These are phyloP conservation scores for Agrochola lota DNA, from an alignment of 2,888 invertebrate species.

Conservation along the genomic window DNA sequence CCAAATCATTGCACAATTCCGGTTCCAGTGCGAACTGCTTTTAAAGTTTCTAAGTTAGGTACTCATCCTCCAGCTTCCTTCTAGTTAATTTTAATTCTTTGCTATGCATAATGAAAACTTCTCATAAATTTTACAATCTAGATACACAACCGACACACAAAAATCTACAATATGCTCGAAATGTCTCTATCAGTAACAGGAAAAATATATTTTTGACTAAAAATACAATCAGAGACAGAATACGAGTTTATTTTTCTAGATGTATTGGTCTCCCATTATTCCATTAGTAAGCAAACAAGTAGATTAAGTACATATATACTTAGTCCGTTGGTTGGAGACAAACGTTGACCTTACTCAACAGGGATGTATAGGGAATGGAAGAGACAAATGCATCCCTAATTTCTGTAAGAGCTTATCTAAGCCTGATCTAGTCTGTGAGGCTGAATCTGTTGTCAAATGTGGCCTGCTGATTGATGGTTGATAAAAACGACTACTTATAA, in stretches of 20 bases:
- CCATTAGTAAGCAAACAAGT: conserved; percentile 39
- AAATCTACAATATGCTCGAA: not conserved
- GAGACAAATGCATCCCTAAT: not conserved
- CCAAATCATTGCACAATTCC: too few relatives aligned
- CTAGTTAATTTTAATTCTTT: too few relatives aligned
- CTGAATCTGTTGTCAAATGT: too few relatives aligned
- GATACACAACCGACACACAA: not conserved
- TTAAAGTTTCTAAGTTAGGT: too few relatives aligned
- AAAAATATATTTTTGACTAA: not conserved
- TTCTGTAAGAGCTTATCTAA: not conserved
- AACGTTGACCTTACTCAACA: conserved; percentile 45
- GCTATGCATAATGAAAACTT: too few relatives aligned
- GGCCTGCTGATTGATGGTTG: not conserved
- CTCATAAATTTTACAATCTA: too few relatives aligned
- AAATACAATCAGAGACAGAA: conserved; percentile 3
- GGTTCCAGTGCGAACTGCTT: too few relatives aligned
- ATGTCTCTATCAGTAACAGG: not conserved
- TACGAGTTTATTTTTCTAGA: conserved; percentile 31
- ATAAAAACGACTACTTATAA: not conserved
- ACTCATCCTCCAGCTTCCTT: too few relatives aligned
- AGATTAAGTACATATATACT: conserved; percentile 29
- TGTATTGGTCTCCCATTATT: conserved; percentile 33
- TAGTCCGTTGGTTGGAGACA: conserved; percentile 25
- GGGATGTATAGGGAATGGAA: conserved; percentile 14
- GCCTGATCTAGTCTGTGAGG: not conserved